These are phyloP conservation scores for Sisyra nigra DNA, from an alignment of 2,888 invertebrate species.

Conservation along the genomic window DNA sequence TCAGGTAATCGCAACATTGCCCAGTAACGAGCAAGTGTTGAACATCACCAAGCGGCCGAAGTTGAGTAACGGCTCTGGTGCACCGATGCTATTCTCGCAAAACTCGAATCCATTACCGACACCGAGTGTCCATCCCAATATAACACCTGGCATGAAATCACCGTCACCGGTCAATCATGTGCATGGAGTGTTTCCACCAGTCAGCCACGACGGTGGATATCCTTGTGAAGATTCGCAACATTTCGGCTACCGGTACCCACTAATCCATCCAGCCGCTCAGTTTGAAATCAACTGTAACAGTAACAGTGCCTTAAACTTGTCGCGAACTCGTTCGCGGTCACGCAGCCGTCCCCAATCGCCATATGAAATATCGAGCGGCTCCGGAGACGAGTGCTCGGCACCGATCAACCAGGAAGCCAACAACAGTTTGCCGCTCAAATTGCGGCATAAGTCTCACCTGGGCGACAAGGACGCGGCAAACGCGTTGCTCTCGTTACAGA, in stretches of 20 bases:
- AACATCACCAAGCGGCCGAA: slow-evolving; percentile 66
- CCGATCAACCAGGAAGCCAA: slow-evolving; percentile 37
- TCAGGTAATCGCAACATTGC: slow-evolving; percentile 73
- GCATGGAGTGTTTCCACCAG: slow-evolving; percentile 7
- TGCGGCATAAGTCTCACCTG: slow-evolving; percentile 80
- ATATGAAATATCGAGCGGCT: slow-evolving; percentile 62
- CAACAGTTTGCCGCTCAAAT: slow-evolving; percentile 74
- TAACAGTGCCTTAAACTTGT: slow-evolving; percentile 49
- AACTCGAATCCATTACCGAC: slow-evolving; percentile 39
- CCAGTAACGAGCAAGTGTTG: slow-evolving; percentile 69
- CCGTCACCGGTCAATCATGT: slow-evolving; percentile 17
- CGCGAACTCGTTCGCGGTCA: slow-evolving; percentile 17
- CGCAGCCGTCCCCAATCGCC: slow-evolving; percentile 44
- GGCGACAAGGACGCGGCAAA: slow-evolving; percentile 80
- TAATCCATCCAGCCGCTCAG: slow-evolving; percentile 26
- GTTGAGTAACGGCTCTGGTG: slow-evolving; percentile 21
- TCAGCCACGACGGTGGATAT: slow-evolving; percentile 16
- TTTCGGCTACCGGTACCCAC: slow-evolving; percentile 15
- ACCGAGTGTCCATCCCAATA: slow-evolving; percentile 42
- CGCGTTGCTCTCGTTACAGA: slow-evolving; percentile 64
- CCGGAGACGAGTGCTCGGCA: slow-evolving; percentile 39
- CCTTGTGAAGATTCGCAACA: slow-evolving; percentile 22
- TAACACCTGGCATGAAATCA: slow-evolving; percentile 22
- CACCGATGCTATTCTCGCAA: slow-evolving; percentile 37
- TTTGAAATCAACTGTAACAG: slow-evolving; percentile 41